Evolutionary conservation across 2,797 vertebrate genomes (phyloP), one percentile per base, ranked within the genome.

Genomic region (Tympanoctomys barrerae): DNA sequence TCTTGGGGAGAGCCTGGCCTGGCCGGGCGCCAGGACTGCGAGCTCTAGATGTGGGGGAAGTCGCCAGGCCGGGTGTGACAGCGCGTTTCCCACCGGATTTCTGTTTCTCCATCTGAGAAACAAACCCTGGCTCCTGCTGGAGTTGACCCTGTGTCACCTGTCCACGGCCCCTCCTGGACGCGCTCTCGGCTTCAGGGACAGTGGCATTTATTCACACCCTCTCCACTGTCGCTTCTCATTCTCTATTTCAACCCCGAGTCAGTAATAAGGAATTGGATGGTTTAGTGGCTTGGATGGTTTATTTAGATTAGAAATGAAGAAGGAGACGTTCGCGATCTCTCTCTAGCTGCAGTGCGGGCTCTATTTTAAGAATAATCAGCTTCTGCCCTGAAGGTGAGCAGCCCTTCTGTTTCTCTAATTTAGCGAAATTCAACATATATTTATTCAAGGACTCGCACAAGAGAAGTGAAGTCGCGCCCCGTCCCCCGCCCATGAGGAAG

Each of bases 251-350:
- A 24, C 8, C 26, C 57, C 24, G 33, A 92, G 70, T 46, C 18
- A 42, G 18, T 68, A 52, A 39, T 39, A 66, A 84, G 36, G 64
- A 71, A 84, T 59, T 59, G 39, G 86, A 39, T 7, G 62, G 28
- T 39, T 71, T 85, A 52, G 61, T 78, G 39, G 39, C 6, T 73
- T 78, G 26, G 54, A 73, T 1, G 10, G 28, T 89, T 96, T 95
- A 80, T 90, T 84, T 64, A 70, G 42, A 85, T 93, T 36, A 91
- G 84, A 84, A 89, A 77, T 89, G 18, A 91, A 83, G 78, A 83
- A 78, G 22, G 49, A 73, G 57, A 26, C 8, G 10, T 21, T 88
- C 62, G 4, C 28, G 62, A 75, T 71, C 24, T 57, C 80, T 49
- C 66, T 42, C 70, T 62, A 26, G 31, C 70, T 84, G 64, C 86